Conservation (phyloP, 2,888 invertebrate species). For the Ferrisia virgata region DNA sequence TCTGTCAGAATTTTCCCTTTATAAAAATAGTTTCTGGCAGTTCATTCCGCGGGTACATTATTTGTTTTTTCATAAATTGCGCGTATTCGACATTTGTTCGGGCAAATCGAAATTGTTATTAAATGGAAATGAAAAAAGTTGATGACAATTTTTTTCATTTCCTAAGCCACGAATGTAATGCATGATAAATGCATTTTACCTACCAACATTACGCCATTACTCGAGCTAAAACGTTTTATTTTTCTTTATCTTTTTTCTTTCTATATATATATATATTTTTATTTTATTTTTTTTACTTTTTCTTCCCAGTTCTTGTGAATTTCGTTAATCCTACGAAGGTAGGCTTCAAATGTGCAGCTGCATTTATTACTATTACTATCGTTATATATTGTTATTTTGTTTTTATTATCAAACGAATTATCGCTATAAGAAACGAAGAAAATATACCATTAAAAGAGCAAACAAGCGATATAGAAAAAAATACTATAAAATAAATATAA, state of each 20-base stretch:
- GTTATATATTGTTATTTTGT: too few species aligned
- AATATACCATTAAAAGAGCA: too few species aligned
- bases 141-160: constrained; percentile 16
- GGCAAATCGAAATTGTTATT: constrained; percentile 22
- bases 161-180: background rate
- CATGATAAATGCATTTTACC: constrained; percentile 30
- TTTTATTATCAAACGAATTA: background rate
- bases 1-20: constrained; percentile 34
- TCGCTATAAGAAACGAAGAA: background rate
- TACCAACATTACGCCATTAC: background rate
- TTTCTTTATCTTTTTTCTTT: background rate
- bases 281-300: background rate
- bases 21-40: constrained; percentile 12
- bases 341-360: background rate
- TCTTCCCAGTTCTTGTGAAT: background rate
- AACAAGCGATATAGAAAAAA: too few species aligned
- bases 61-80: constrained; percentile 30
- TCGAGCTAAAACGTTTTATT: background rate
- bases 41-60: constrained; percentile 35
- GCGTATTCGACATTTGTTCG: constrained; percentile 26
- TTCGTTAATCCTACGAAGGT: background rate
- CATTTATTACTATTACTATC: background rate
- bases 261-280: too few species aligned
- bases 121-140: constrained; percentile 28
- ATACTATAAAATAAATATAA: too few species aligned